phyloP scores from a whole-genome alignment of 2,888 invertebrate species.

The Geotrupes spiniger region DNA sequence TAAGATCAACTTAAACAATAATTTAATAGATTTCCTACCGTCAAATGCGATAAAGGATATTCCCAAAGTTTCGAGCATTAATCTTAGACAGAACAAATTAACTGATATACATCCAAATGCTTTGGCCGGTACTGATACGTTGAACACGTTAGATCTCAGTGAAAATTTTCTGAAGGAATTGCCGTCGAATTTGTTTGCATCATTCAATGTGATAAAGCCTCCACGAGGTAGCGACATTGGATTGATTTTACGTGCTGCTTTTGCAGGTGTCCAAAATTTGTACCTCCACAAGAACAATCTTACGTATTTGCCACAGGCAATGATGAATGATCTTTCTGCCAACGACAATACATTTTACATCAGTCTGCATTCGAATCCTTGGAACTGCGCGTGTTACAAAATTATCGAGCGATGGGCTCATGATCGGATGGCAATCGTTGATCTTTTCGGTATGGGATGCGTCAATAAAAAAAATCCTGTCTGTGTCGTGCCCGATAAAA shows the following conservation, averaged over 20 bases:
- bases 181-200: slow-evolving; percentile 4
- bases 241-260: background rate
- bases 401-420: slow-evolving; percentile 9
- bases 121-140: background rate
- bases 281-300: slow-evolving; percentile 13
- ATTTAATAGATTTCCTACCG: slow-evolving; percentile 10
- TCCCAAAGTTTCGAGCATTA: background rate
- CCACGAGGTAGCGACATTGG: background rate
- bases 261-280: slow-evolving; percentile 8
- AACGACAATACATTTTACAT: background rate
- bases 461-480: slow-evolving; percentile 12
- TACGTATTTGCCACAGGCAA: slow-evolving; percentile 10
- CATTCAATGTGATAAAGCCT: background rate
- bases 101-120: slow-evolving; percentile 1
- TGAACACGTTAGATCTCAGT: slow-evolving; percentile 11
- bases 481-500: slow-evolving; percentile 9
- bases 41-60: slow-evolving; percentile 3
- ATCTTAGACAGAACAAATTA: slow-evolving; percentile 3
- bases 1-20: slow-evolving; percentile 5
- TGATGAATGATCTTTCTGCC: slow-evolving; percentile 8
- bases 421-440: background rate
- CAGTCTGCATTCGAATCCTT: slow-evolving; percentile 14
- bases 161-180: slow-evolving; percentile 8
- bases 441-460: slow-evolving; percentile 8
- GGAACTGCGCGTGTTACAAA: slow-evolving; percentile 14